These are phyloP conservation scores for Boloria selene DNA, from an alignment of 2,888 invertebrate genomes.

Conservation along the genomic window DNA sequence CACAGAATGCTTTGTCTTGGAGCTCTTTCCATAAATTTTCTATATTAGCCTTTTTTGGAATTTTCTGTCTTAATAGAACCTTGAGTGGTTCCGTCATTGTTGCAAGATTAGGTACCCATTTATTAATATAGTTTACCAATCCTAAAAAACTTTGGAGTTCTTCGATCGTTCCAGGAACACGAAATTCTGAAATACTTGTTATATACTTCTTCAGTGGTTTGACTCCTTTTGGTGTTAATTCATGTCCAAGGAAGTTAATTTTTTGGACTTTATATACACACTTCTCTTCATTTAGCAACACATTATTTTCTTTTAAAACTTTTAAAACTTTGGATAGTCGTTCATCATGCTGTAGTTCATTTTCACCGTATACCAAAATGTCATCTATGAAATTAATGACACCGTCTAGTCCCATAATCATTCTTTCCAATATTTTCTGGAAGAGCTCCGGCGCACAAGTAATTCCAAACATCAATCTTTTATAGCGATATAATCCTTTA, in stretches of 20 bases:
- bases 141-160: constrained; percentile 42
- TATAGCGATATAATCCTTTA: constrained; percentile 55
- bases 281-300: too few species aligned
- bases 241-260: neutral
- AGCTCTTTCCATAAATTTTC: too few species aligned
- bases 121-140: constrained; percentile 34
- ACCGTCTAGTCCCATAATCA: constrained; percentile 43
- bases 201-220: constrained; percentile 48
- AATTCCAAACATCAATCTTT: constrained; percentile 55
- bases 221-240: constrained; percentile 44
- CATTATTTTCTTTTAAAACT: too few species aligned
- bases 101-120: constrained; percentile 40
- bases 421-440: constrained; percentile 43
- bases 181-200: constrained; percentile 41
- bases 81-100: constrained; percentile 36
- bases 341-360: too few species aligned
- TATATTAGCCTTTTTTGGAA: too few species aligned
- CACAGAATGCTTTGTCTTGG: constrained; percentile 37
- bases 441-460: constrained; percentile 47
- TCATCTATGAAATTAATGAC: constrained; percentile 29
- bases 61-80: constrained; percentile 29
- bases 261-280: too few species aligned
- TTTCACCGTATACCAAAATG: neutral
- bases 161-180: constrained; percentile 26
- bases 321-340: too few species aligned